Base-by-base conservation (phyloP, 2,113 vertebrate genomes). In the Camelus dromedarius region DNA sequence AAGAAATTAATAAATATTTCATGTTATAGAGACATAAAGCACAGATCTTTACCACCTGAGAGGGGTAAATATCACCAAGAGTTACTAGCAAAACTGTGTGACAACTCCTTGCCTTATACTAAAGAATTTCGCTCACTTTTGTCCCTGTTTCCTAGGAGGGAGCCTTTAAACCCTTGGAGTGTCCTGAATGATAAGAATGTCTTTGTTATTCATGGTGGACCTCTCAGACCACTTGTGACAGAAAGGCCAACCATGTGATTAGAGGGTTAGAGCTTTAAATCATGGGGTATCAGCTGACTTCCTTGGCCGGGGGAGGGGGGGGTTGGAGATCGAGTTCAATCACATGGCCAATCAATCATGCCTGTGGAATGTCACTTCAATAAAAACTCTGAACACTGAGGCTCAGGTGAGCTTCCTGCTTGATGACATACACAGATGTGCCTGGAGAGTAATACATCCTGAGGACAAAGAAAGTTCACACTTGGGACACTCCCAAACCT, bases 1-100 rank as follows among this genome's bases (percentile, higher is more conserved):
- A 84, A 26, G 52, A 88, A 93, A 91, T 75, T 50, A 89, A 85
- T 89, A 72, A 92, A 56, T 58, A 46, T 24, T 16, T 84, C 16
- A 67, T 19, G 5, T n/a, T 66, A 89, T 32, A 96, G 46, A 82
- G 2, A 72, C 9, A 89, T 8, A 88, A 66, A 42, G 12, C 62
- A 54, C 10, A 26, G 14, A 60, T 87, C 48, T 82, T 94, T 76
- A 35, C 1, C 52, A n/a, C 22, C 30, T 85, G 54, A 67, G n/a
- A 32, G 6, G 38, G 14, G 22, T 52, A 89, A 84, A 81, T 46
- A 66, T 30, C 30, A 73, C 66, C 77, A 90, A 72, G 7, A 69
- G 20, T 38, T 95, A 73, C 32, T 73, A 58, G 79, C 19, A 93
- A 95, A 92, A 97, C 19, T 12, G 20, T 46, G 24, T 24, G 32